Conservation (phyloP, 2,888 invertebrate genomes). For the Orgyia antiqua region DNA sequence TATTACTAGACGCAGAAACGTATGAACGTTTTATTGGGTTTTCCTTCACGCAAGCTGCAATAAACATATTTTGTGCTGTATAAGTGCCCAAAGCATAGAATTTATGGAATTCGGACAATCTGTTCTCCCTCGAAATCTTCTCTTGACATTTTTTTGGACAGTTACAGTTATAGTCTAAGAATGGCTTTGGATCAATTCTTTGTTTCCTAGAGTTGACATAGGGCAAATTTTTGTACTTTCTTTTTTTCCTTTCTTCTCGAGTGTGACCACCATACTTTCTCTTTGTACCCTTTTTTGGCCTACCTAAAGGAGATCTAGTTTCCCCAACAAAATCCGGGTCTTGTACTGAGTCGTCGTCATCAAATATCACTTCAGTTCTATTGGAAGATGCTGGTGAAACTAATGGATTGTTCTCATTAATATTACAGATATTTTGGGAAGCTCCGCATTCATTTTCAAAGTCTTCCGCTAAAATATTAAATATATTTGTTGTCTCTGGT, state of each 20-base stretch:
- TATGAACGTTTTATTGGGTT: constrained; percentile 1
- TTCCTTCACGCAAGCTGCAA: constrained; percentile 1
- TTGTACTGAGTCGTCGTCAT: constrained; percentile 1
- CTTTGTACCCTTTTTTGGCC: constrained; percentile 10
- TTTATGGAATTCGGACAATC: constrained; percentile 7
- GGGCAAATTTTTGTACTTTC: constrained; percentile 8
- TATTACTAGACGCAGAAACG: neutral
- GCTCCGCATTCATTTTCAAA: neutral
- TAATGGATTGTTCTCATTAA: no score
- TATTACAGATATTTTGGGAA: no score
- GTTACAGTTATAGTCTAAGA: constrained; percentile 6
- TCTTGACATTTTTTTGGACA: constrained; percentile 5
- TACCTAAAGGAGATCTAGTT: constrained; percentile 2
- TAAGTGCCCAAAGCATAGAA: constrained; percentile 1
- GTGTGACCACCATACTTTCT: constrained; percentile 5
- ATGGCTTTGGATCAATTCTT: neutral
- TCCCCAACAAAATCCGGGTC: constrained; percentile 5
- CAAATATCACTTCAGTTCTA: no score
- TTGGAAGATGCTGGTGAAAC: no score
- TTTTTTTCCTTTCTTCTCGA: constrained; percentile 9
- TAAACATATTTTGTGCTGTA: neutral
- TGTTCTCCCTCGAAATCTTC: constrained; percentile 3
- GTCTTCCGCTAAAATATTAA: constrained; percentile 3
- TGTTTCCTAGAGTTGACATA: neutral
- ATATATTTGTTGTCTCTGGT: constrained; percentile 8